Evolutionary conservation across 2,797 vertebrate species (phyloP).

Genomic region (Enteromius paludinosus): DNA sequence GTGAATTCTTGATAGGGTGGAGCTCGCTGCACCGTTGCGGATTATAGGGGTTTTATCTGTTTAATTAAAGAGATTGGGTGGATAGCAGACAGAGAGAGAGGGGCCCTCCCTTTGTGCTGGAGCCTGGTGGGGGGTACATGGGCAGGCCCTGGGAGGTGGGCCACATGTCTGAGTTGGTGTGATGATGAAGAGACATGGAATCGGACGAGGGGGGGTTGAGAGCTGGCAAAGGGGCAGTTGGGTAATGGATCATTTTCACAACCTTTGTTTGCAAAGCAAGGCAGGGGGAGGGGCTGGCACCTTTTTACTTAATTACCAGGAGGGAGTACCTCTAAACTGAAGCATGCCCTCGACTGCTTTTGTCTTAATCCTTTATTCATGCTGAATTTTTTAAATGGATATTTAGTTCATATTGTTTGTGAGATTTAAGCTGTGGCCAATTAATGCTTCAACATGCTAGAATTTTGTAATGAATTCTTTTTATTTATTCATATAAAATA

Average conservation of each 20-base stretch:
- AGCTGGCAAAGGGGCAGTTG: constrained; percentile 55
- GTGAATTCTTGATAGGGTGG: not conserved
- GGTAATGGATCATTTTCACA: constrained; percentile 74
- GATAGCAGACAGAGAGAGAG: constrained; percentile 34
- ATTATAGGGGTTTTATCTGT: constrained; percentile 59
- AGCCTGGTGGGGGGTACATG: constrained; percentile 53
- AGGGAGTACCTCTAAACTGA: constrained; percentile 50
- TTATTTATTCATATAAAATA: not conserved
- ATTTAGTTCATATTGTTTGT: not conserved
- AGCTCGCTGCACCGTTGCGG: constrained; percentile 12
- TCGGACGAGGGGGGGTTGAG: constrained; percentile 33
- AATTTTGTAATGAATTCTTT: not conserved
- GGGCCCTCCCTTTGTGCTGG: constrained; percentile 50
- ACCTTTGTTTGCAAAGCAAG: constrained; percentile 68
- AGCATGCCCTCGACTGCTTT: constrained; percentile 33
- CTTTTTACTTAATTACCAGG: constrained; percentile 65
- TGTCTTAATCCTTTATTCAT: constrained; percentile 49
- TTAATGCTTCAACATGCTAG: constrained; percentile 23
- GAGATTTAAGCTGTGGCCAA: not conserved
- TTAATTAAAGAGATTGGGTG: constrained; percentile 61
- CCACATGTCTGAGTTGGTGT: constrained; percentile 60
- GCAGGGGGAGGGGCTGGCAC: constrained; percentile 56
- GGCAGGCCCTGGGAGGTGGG: constrained; percentile 47
- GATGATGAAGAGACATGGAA: constrained; percentile 51
- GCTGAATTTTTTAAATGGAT: constrained; percentile 13